Percentiles rank a stretch among this genome's conserved stretches.
These are phyloP conservation scores for Rhinophrynus dorsalis DNA, from an alignment of 2,797 vertebrate genomes.

Conservation along the genomic window DNA sequence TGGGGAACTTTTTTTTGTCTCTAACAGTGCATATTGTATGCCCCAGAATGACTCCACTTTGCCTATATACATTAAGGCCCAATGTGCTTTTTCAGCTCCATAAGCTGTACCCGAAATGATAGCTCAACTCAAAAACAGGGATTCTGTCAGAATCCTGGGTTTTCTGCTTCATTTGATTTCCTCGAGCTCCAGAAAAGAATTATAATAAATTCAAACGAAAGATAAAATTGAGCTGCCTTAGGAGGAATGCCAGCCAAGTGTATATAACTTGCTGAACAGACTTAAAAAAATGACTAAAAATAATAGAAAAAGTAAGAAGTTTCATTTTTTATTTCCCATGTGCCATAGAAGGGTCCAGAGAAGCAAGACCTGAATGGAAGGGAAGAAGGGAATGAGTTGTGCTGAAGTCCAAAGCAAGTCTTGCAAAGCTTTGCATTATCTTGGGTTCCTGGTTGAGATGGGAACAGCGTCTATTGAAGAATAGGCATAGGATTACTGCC, in stretches of 20 bases:
- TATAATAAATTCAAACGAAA: slow-evolving; percentile 23
- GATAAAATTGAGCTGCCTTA: background rate
- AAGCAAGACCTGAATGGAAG: slow-evolving; percentile 47
- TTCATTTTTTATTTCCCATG: background rate
- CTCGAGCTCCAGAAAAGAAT: slow-evolving; percentile 1
- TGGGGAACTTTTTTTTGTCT: too few relatives aligned
- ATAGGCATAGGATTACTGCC: slow-evolving; percentile 14
- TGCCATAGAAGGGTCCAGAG: slow-evolving; percentile 34
- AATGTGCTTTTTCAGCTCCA: slow-evolving; percentile 7
- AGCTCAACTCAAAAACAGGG: background rate
- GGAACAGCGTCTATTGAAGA: slow-evolving; percentile 19
- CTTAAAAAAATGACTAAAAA: slow-evolving; percentile 38
- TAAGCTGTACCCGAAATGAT: background rate
- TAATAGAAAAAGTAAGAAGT: slow-evolving; percentile 27
- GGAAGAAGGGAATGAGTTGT: slow-evolving; percentile 38
- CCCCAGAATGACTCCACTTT: too few relatives aligned
- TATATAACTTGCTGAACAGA: background rate
- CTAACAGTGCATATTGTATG: too few relatives aligned
- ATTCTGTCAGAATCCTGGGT: slow-evolving; percentile 5
- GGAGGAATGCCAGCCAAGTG: background rate
- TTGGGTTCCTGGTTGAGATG: slow-evolving; percentile 12
- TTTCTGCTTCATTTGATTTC: background rate
- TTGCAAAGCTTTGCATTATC: slow-evolving; percentile 42
- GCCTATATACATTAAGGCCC: background rate
- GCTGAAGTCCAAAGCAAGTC: slow-evolving; percentile 46